Evolutionary conservation across 2,888 invertebrate species (phyloP).

Genomic region (Alsophila aescularia): DNA sequence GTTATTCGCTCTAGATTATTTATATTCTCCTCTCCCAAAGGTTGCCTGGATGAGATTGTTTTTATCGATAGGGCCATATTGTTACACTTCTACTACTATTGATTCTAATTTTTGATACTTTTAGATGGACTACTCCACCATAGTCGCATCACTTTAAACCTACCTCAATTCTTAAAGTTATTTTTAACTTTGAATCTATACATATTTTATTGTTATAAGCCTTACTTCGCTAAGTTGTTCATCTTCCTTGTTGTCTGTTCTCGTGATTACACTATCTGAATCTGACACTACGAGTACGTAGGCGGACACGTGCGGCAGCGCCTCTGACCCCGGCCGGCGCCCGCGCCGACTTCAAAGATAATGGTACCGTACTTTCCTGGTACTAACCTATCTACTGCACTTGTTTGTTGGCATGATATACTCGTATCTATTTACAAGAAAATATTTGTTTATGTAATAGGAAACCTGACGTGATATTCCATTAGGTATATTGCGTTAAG

Average conservation of each 20-base stretch:
- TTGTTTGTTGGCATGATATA: conserved; percentile 1
- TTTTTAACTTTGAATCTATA: not conserved
- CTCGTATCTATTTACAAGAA: not conserved
- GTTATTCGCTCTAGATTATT: no score
- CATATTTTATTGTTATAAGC: not conserved
- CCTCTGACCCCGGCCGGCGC: conserved; percentile 49
- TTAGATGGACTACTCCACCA: no score
- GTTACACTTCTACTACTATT: no score
- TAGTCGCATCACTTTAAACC: no score
- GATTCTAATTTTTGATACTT: no score
- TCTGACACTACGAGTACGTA: conserved; percentile 48
- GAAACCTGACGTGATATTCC: no score
- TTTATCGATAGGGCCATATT: no score
- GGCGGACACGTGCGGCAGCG: conserved; percentile 53
- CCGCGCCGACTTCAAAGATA: conserved; percentile 32
- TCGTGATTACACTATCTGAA: conserved; percentile 50
- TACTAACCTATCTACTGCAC: conserved; percentile 9
- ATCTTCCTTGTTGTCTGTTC: conserved; percentile 45
- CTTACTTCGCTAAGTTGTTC: conserved; percentile 1
- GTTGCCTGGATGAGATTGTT: no score
- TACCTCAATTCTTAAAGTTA: not conserved
- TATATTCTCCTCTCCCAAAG: no score
- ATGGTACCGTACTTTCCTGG: conserved; percentile 28
- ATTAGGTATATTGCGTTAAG: no score
- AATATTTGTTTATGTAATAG: no score